Percentiles rank a stretch among this genome's conserved stretches.
Evolutionary conservation across 2,113 vertebrate species (phyloP).

Genomic region (Varanus salvator): DNA sequence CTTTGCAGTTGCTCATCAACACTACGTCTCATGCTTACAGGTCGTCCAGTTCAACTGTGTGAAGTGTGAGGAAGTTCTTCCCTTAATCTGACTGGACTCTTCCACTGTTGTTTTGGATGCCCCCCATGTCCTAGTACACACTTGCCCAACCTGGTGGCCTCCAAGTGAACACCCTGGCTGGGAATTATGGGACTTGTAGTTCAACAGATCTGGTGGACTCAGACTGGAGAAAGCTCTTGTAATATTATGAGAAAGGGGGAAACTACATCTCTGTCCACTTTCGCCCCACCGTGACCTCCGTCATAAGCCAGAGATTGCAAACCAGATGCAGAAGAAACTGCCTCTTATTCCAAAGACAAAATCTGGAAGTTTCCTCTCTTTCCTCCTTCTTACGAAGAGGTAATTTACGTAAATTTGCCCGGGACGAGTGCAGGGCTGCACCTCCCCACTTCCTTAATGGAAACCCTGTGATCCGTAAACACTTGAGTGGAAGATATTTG

Average conservation of each 20-base stretch:
- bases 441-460: conserved; percentile 93
- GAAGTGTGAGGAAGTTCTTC: no score
- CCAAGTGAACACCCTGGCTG: not conserved
- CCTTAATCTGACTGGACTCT: no score
- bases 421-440: conserved; percentile 66
- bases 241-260: not conserved
- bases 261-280: not conserved
- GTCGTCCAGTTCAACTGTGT: no score
- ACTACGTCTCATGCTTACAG: no score
- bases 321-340: conserved; percentile 14
- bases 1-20: no score
- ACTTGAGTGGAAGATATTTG: conserved; percentile 83
- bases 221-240: not conserved
- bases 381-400: conserved; percentile 72
- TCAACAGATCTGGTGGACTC: not conserved
- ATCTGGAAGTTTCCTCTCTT: conserved; percentile 55
- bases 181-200: not conserved
- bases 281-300: no score
- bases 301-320: not conserved
- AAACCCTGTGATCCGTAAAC: conserved; percentile 97
- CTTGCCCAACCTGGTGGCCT: no score
- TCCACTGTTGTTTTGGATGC: no score
- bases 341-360: not conserved
- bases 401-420: conserved; percentile 89
- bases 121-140: no score